Evolutionary conservation across 2,797 vertebrate species (phyloP), one percentile per base, ranked within the genome.

Genomic region (Sardinella longiceps): DNA sequence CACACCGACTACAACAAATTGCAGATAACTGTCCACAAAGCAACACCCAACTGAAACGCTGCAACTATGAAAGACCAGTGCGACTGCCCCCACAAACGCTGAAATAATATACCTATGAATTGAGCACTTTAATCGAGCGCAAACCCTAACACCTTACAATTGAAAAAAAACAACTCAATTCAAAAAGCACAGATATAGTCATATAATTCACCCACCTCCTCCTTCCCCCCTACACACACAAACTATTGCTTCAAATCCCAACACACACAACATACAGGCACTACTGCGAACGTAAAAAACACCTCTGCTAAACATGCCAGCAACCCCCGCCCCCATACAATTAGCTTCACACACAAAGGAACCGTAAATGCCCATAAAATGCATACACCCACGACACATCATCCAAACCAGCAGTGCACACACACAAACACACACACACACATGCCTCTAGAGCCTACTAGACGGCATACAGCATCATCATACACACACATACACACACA

Each of bases 321-420:
- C 7, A 77, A 37, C 20, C 37, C 70, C 37, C 43, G 18, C 70
- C 70, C 70, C 70, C 70, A 43, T 18, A 77, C 33, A 77, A 77
- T 77, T 77, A 77, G 23, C 37, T 23, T 43, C 7, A 20, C 23
- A 43, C 70, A 77, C 70, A 77, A 77, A 43, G 70, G 70, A 43
- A 77, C 18, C 33, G 11, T 77, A 43, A 77, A 74, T 74, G 66
- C 33, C 15, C 14, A 74, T 74, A 39, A 74, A 74, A 43, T 77
- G 70, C 70, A 77, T 77, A 77, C 70, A 77, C 70, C 70, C 33
- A 77, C 70, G 18, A n/a, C 33, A 43, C 37, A 77, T 77, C 70
- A 77, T 6, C 37, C 15, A 23, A 43, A 23, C 70, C 20, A 43
- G 39, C 37, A 15, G 15, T 15, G 37, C 12, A 39, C 28, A 18